Percentiles rank a stretch among this genome's conserved stretches.
Evolutionary conservation across 2,113 vertebrate genomes (phyloP).

Genomic region (Phaethon lepturus): DNA sequence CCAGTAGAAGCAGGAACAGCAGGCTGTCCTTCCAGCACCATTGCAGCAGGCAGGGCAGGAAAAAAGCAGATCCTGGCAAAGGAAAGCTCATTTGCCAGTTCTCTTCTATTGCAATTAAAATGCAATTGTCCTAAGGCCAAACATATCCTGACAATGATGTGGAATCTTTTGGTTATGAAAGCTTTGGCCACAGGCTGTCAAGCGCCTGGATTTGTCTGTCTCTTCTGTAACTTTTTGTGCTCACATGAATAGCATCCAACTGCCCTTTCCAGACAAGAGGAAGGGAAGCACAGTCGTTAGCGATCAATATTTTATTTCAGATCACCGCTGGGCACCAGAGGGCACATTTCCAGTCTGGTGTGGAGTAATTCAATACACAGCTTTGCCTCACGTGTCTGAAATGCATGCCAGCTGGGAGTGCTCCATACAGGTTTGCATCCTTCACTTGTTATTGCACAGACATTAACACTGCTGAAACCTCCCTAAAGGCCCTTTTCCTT

Average conservation of each 20-base stretch:
- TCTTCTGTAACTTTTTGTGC: not conserved
- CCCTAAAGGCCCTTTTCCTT: not conserved
- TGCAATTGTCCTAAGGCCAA: not conserved
- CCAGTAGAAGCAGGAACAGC: not conserved
- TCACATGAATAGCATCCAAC: not conserved
- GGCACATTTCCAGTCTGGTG: conserved; percentile 19
- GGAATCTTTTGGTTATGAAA: not conserved
- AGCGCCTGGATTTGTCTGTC: not conserved
- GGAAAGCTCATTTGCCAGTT: not conserved
- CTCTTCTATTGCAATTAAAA: not conserved
- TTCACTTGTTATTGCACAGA: not conserved
- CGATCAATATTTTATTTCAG: conserved; percentile 59
- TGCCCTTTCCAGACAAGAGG: not conserved
- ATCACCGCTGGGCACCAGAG: not conserved
- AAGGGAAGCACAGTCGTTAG: not conserved
- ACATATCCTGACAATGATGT: not conserved
- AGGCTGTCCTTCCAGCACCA: not conserved
- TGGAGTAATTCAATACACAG: conserved; percentile 31
- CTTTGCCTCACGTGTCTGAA: not conserved
- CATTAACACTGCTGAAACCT: not conserved
- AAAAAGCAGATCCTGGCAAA: not conserved
- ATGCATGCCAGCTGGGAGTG: not conserved
- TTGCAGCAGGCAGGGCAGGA: not conserved
- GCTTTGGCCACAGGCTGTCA: not conserved
- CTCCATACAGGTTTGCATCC: not conserved